Conservation (phyloP, 2,113 vertebrate genomes). For the Malurus cyaneus region DNA sequence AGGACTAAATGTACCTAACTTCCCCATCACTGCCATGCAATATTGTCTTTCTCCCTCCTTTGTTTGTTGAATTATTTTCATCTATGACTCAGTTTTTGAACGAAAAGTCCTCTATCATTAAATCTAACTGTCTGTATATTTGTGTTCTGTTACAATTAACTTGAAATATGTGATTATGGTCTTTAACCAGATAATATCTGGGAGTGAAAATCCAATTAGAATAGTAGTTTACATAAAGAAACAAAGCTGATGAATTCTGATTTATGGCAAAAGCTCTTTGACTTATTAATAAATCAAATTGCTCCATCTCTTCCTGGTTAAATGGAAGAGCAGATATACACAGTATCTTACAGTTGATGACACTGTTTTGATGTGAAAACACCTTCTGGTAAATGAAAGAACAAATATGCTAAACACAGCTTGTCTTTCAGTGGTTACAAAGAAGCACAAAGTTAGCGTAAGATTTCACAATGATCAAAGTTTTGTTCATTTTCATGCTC, state of each 20-base stretch:
- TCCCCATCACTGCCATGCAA: neutral
- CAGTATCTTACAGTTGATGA: neutral
- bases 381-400: conserved; percentile 20
- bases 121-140: conserved; percentile 5
- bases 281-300: neutral
- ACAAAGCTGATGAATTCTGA: conserved; percentile 11
- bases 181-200: conserved; percentile 11
- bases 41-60: neutral
- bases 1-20: neutral
- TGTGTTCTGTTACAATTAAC: conserved; percentile 22
- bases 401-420: neutral
- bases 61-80: neutral
- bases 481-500: neutral
- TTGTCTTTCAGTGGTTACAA: neutral
- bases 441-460: neutral
- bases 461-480: neutral
- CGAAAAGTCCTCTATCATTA: neutral
- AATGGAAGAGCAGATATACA: neutral
- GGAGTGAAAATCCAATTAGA: conserved; percentile 36
- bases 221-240: neutral
- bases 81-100: conserved; percentile 43
- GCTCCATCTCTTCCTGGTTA: neutral
- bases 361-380: conserved; percentile 25
- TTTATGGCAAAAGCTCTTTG: conserved; percentile 8
- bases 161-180: neutral